Evolutionary conservation across 1,140 invertebrate genomes (phyloP).

Genomic region (Drosophila funebris): DNA sequence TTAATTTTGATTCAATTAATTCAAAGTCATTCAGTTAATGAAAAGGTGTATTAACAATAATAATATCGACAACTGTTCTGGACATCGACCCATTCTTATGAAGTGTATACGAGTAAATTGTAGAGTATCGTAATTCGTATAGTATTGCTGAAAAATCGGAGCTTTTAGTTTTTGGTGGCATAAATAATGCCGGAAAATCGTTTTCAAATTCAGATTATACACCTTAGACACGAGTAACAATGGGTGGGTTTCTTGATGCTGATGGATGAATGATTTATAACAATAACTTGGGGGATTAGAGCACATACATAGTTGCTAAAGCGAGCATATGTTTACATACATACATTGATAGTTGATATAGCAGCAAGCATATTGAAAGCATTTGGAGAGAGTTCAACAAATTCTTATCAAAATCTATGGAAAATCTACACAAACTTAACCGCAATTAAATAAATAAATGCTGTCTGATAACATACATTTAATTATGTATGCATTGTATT

Average conservation of each 20-base stretch:
- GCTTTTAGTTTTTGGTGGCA: conserved; percentile 53
- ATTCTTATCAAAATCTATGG: conserved; percentile 30
- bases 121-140: conserved; percentile 25
- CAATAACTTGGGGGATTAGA: conserved; percentile 18
- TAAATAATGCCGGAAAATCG: conserved; percentile 56
- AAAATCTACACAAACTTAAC: conserved; percentile 69
- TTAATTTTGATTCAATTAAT: conserved; percentile 4
- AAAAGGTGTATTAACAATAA: conserved; percentile 6
- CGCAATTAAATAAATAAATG: conserved; percentile 32
- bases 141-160: conserved; percentile 61
- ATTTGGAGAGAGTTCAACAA: conserved; percentile 39
- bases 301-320: conserved; percentile 35
- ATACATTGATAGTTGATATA: conserved; percentile 15
- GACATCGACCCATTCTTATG: conserved; percentile 15
- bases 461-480: conserved; percentile 16
- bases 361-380: conserved; percentile 40
- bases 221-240: conserved; percentile 31
- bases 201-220: conserved; percentile 33
- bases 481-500: conserved; percentile 5
- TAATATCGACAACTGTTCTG: conserved; percentile 15
- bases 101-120: conserved; percentile 42
- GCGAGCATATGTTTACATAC: no score
- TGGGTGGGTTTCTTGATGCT: conserved; percentile 53
- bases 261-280: conserved; percentile 14
- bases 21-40: conserved; percentile 10